Evolutionary conservation across 2,113 vertebrate species (phyloP), one percentile per base, ranked within the genome.

Genomic region (Ciconia boyciana): DNA sequence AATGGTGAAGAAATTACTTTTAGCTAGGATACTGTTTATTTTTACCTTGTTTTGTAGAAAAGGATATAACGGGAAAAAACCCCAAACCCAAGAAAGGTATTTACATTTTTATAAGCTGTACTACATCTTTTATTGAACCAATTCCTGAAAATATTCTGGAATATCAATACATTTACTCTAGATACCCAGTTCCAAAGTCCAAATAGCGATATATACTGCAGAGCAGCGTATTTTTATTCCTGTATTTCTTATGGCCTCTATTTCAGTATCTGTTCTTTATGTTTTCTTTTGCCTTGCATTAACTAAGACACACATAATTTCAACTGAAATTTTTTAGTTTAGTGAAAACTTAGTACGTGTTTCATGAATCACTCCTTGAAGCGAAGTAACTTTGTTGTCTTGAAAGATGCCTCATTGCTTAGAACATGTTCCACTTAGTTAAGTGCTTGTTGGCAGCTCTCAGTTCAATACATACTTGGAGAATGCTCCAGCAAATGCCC

Each of bases 381-480:
- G 10, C 57, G 28, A 79, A 44, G 21, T 89, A 84, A 8, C 5
- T 78, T 69, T 95, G 48, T 21, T 84, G 34, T 84, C 34, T 79
- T 46, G 18, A 60, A 82, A 62, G 57, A 57, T 46, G 12, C 32
- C 48, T 78, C 12, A n/a, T 32, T 89, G 62, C 36, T 87, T 78
- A 43, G 39, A 89, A 32, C 9, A 2, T 49, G 25, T 29, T 83
- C 62, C 31, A 21, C 25, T 81, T 86, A 52, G 3, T 28, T 57
- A 70, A 60, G 10, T 79, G 41, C 11, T 83, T 60, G 2, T 75
- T 87, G 54, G 20, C 34, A 82, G 19, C 22, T 68, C 55, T 79
- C 29, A 36, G 31, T 86, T 81, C 0, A 4, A 11, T 65, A 11
- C 2, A 0, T 69, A 16, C 1, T 1, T 69, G 36, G 44, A 72